Conservation (phyloP, 2,888 invertebrate species). For the Plebejus argus region DNA sequence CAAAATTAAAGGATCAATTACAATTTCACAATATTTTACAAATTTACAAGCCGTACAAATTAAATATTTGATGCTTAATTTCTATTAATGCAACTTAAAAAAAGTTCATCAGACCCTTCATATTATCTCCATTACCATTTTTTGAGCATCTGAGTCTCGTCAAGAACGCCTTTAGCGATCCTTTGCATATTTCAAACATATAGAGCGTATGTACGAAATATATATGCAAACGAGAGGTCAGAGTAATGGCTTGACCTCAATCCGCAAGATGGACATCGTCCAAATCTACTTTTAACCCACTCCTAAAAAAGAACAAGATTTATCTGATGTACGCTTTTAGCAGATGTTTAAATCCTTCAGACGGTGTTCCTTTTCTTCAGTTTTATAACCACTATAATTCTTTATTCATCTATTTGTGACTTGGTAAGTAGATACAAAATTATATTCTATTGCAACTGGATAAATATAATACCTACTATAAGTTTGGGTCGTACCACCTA, state of each 20-base stretch:
- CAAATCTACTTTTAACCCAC: conserved; percentile 26
- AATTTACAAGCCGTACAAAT: background rate
- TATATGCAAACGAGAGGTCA: conserved; percentile 21
- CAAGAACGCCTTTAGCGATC: background rate
- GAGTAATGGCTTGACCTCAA: conserved; percentile 19
- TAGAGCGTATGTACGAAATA: background rate
- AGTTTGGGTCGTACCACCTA: background rate
- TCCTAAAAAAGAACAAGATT: conserved; percentile 17
- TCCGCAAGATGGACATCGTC: background rate
- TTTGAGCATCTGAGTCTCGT: background rate
- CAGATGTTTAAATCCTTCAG: background rate
- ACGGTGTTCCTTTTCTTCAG: background rate
- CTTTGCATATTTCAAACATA: conserved; percentile 17
- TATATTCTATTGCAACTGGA: background rate
- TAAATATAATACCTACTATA: background rate
- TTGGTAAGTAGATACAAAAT: background rate
- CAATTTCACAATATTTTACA: background rate
- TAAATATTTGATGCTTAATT: too few species aligned
- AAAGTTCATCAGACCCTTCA: background rate
- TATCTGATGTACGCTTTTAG: background rate
- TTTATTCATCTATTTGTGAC: background rate
- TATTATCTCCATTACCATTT: background rate
- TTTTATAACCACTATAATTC: background rate
- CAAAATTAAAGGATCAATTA: background rate
- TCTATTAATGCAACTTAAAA: too few species aligned